A percentile compares a stretch with the other conserved stretches of the same genome.
phyloP scores from a whole-genome alignment of 1,140 invertebrate genomes.

The Bombus soroeensis region DNA sequence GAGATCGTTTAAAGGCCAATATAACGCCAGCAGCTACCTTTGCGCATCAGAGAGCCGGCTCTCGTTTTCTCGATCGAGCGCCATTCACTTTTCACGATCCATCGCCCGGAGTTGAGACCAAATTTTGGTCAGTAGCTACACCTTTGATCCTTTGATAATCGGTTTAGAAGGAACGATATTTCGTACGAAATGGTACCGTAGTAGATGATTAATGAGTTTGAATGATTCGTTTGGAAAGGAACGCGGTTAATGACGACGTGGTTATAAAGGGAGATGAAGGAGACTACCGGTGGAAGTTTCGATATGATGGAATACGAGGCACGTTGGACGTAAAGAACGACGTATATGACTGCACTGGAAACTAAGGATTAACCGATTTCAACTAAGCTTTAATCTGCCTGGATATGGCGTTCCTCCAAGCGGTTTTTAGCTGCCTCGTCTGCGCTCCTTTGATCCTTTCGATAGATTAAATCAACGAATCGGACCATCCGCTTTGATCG shows the following conservation, averaged over 20 bases:
- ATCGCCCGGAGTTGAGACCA: not conserved
- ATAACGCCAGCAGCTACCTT: constrained; percentile 35
- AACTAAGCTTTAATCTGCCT: constrained; percentile 18
- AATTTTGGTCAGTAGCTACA: not conserved
- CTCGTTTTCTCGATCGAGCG: not conserved
- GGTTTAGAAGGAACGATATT: no score
- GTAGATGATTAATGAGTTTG: not conserved
- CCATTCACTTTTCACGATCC: not conserved
- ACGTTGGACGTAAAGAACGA: not conserved
- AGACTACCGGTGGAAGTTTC: not conserved
- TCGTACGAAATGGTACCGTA: not conserved
- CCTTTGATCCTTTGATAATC: not conserved
- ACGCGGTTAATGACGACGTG: not conserved
- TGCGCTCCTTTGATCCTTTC: constrained; percentile 31
- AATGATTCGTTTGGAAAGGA: not conserved
- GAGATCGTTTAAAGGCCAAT: constrained; percentile 66
- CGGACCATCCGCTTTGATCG: not conserved
- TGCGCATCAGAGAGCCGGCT: constrained; percentile 6
- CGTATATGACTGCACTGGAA: not conserved
- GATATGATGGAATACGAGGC: not conserved
- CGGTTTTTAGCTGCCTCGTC: not conserved
- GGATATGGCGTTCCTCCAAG: constrained; percentile 11
- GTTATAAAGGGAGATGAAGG: not conserved
- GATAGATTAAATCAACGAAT: constrained; percentile 42
- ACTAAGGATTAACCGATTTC: constrained; percentile 40